Percentiles rank a stretch among this genome's conserved stretches.
Conservation (phyloP, 2,888 invertebrate genomes). For the Hydraecia micacea region DNA sequence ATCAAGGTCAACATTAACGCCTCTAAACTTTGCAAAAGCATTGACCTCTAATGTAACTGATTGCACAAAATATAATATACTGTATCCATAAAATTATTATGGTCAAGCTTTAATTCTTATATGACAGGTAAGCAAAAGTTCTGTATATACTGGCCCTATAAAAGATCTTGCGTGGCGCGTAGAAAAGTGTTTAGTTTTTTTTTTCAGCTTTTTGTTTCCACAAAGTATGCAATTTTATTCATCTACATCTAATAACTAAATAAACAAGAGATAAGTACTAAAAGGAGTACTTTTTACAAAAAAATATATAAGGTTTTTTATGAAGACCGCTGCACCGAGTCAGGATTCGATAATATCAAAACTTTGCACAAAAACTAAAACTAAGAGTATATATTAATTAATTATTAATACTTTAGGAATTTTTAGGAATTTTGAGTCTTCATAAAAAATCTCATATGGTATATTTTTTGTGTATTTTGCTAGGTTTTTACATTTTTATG, state of each 20-base stretch:
- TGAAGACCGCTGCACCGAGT: slow-evolving; percentile 54
- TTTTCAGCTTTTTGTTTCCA: slow-evolving; percentile 51
- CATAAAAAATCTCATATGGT: slow-evolving; percentile 74
- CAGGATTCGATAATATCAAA: slow-evolving; percentile 61
- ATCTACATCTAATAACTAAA: slow-evolving; percentile 67
- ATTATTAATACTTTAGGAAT: slow-evolving; percentile 55
- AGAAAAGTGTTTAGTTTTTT: slow-evolving; percentile 51
- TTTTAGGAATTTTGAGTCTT: slow-evolving; percentile 61
- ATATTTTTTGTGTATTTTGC: slow-evolving; percentile 83
- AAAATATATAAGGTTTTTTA: slow-evolving; percentile 67
- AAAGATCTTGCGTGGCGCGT: slow-evolving; percentile 52
- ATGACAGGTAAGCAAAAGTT: slow-evolving; percentile 50
- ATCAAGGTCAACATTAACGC: slow-evolving; percentile 64
- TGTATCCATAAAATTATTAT: slow-evolving; percentile 39
- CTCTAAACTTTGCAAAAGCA: slow-evolving; percentile 39
- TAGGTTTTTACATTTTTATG: slow-evolving; percentile 84
- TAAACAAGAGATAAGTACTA: slow-evolving; percentile 74
- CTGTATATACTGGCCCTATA: slow-evolving; percentile 65
- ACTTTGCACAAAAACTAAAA: slow-evolving; percentile 47
- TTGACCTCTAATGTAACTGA: slow-evolving; percentile 51
- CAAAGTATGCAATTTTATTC: slow-evolving; percentile 55
- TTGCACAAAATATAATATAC: slow-evolving; percentile 49
- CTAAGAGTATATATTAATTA: slow-evolving; percentile 58
- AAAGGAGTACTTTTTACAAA: slow-evolving; percentile 67
- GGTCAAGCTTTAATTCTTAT: slow-evolving; percentile 47